Evolutionary conservation across 2,888 invertebrate species (phyloP).

Genomic region (Yponomeuta sedellus): DNA sequence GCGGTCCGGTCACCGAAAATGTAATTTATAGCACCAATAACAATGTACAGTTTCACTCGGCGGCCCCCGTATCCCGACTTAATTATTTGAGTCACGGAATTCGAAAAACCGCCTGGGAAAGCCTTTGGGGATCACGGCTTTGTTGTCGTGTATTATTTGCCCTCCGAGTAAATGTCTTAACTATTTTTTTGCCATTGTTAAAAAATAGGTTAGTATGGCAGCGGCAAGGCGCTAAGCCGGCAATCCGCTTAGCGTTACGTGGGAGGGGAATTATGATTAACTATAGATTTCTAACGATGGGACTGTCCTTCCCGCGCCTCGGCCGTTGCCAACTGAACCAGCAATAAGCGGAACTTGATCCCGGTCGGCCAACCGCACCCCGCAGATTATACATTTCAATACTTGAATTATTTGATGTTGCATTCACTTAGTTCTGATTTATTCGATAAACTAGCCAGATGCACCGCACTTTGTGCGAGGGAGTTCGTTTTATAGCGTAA

Average conservation of each 20-base stretch:
- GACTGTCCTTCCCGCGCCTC: conserved; percentile 25
- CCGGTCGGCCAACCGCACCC: conserved; percentile 1
- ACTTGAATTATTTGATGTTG: conserved; percentile 11
- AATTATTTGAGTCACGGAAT: conserved; percentile 76
- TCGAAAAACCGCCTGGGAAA: conserved; percentile 63
- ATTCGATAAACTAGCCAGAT: too few species aligned
- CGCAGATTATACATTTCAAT: conserved; percentile 9
- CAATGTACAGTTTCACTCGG: conserved; percentile 68
- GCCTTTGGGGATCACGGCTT: conserved; percentile 61
- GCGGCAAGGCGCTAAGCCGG: conserved; percentile 63
- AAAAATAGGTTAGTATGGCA: conserved; percentile 58
- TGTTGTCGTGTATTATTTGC: conserved; percentile 52
- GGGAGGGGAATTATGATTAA: conserved; percentile 60
- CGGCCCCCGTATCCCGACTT: conserved; percentile 53
- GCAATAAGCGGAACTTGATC: conserved; percentile 18
- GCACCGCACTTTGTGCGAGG: too few species aligned
- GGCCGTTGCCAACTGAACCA: conserved; percentile 15
- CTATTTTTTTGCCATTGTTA: conserved; percentile 61
- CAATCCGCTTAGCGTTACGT: conserved; percentile 69
- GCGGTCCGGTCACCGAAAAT: conserved; percentile 60
- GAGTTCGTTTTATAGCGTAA: too few species aligned
- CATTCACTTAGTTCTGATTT: not conserved
- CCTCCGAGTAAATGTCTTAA: conserved; percentile 43
- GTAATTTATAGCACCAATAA: conserved; percentile 69
- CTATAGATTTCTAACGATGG: conserved; percentile 65